Conservation (phyloP, 1,140 invertebrate species). For the Orussus abietinus region DNA sequence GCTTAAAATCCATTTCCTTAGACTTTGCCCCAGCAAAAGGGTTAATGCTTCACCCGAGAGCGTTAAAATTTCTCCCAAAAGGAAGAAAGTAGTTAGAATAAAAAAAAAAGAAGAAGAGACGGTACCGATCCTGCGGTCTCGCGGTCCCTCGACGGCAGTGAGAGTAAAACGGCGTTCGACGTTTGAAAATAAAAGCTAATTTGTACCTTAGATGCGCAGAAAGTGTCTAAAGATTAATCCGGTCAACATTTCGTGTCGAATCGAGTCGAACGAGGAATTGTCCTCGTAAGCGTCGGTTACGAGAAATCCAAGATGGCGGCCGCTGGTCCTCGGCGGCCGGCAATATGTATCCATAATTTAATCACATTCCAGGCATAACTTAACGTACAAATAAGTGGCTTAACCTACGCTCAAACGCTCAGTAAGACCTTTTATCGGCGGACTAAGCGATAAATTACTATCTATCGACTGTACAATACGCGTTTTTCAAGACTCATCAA, state of each 20-base stretch:
- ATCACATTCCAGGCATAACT: conserved; percentile 22
- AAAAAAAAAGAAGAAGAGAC: no score
- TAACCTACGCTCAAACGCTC: conserved; percentile 27
- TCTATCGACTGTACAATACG: conserved; percentile 30
- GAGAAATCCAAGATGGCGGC: conserved; percentile 21
- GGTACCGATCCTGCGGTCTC: no score
- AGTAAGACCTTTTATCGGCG: conserved; percentile 29
- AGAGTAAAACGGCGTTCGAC: no score
- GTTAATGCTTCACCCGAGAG: no score
- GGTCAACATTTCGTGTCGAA: conserved; percentile 26
- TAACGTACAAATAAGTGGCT: conserved; percentile 18
- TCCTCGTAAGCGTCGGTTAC: conserved; percentile 20
- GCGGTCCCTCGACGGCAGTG: no score
- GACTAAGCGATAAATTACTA: conserved; percentile 32
- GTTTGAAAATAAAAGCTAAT: no score
- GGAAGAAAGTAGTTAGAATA: no score
- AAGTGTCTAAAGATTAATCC: conserved; percentile 7
- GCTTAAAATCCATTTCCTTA: no score
- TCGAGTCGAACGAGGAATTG: no score
- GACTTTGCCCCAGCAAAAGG: no score
- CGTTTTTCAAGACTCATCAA: conserved; percentile 15
- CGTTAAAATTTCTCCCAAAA: no score
- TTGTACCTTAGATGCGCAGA: conserved; percentile 29
- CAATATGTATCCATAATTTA: conserved; percentile 21
- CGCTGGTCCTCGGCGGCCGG: conserved; percentile 12